phyloP scores from a whole-genome alignment of 2,888 invertebrate genomes.

The Brachylomia viminalis region DNA sequence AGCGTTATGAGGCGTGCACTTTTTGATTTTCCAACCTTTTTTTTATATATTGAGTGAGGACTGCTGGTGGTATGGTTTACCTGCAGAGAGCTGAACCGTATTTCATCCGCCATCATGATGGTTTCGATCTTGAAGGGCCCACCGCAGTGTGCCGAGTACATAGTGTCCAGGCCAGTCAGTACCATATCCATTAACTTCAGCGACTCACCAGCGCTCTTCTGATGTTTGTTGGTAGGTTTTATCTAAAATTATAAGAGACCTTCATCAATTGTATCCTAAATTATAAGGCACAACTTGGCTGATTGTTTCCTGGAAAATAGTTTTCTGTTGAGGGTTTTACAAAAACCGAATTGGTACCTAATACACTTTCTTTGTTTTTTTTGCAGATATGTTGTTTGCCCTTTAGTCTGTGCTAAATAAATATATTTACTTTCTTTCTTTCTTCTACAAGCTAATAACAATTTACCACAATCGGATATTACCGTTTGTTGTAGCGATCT shows the following conservation, averaged over 20 bases:
- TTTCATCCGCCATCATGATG: conserved; percentile 6
- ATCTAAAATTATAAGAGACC: conserved; percentile 12
- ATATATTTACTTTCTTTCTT: not conserved
- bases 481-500: not conserved
- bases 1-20: no score
- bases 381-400: not conserved
- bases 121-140: not conserved
- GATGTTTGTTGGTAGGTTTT: rapidly evolving
- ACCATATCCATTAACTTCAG: conserved; percentile 18
- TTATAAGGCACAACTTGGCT: not conserved
- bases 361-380: not conserved
- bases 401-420: not conserved
- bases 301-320: not conserved
- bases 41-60: not conserved
- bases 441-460: not conserved
- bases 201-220: not conserved
- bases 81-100: conserved; percentile 27
- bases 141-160: conserved; percentile 25
- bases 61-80: not conserved
- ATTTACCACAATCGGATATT: not conserved
- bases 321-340: not conserved
- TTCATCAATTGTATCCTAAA: not conserved
- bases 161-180: conserved; percentile 25
- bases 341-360: not conserved
- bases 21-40: no score